phyloP scores from a whole-genome alignment of 2,888 invertebrate genomes.

The Anthophora plumipes region DNA sequence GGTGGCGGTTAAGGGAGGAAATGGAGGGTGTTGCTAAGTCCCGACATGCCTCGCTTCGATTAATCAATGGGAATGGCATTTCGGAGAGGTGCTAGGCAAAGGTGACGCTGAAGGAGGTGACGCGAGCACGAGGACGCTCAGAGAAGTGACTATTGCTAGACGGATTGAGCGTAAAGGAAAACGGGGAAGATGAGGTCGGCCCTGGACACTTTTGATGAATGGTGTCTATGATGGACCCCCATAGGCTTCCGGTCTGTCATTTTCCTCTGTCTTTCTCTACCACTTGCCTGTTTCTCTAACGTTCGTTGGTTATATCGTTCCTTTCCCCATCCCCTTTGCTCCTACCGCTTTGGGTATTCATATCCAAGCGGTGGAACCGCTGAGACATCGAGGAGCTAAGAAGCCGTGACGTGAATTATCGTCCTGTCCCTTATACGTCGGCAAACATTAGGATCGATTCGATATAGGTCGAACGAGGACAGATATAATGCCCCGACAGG shows the following conservation, averaged over 20 bases:
- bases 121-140: slow-evolving; percentile 69
- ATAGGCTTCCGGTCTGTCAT: slow-evolving; percentile 70
- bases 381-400: slow-evolving; percentile 69
- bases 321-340: slow-evolving; percentile 1
- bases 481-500: slow-evolving; percentile 45
- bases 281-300: slow-evolving; percentile 24
- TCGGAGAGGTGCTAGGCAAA: slow-evolving; percentile 74
- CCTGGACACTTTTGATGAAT: slow-evolving; percentile 78
- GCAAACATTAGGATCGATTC: slow-evolving; percentile 59
- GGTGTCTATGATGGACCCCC: slow-evolving; percentile 67
- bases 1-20: slow-evolving; percentile 77
- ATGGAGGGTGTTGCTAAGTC: slow-evolving; percentile 82
- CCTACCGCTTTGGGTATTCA: slow-evolving; percentile 62
- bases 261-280: slow-evolving; percentile 35
- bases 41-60: slow-evolving; percentile 82
- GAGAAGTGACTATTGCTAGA: slow-evolving; percentile 72
- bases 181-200: slow-evolving; percentile 63
- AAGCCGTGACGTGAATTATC: slow-evolving; percentile 70
- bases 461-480: slow-evolving; percentile 42
- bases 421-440: slow-evolving; percentile 57
- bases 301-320: slow-evolving; percentile 8
- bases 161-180: slow-evolving; percentile 67
- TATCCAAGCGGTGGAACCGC: slow-evolving; percentile 67
- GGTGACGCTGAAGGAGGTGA: slow-evolving; percentile 73
- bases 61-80: slow-evolving; percentile 82